A percentile compares a stretch with the other conserved stretches of the same genome.
phyloP scores from a whole-genome alignment of 2,888 invertebrate genomes.

The Rugalucina vietnamica region DNA sequence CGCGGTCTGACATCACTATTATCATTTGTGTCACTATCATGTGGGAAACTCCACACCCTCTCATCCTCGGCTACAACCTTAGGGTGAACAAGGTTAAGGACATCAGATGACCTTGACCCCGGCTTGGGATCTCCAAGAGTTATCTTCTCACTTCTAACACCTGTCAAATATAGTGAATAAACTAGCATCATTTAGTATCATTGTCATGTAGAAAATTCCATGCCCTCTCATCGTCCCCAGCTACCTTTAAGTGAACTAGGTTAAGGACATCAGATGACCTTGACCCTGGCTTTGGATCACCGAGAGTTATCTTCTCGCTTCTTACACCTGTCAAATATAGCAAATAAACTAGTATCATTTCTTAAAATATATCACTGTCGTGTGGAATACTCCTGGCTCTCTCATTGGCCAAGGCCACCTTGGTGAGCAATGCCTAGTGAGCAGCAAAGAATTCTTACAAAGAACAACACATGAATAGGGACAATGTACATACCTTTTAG shows the following conservation, averaged over 20 bases:
- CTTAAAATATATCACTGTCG: no score
- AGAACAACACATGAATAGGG: no score
- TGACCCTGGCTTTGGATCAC: background rate
- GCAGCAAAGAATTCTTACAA: no score
- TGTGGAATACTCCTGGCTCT: no score
- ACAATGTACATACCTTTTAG: no score
- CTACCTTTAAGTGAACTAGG: slow-evolving; percentile 10
- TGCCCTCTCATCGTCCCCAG: slow-evolving; percentile 48
- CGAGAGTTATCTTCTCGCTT: background rate
- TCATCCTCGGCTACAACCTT: slow-evolving; percentile 44
- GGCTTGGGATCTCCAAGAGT: background rate
- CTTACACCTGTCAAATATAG: background rate
- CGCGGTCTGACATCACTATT: background rate
- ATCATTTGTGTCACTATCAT: slow-evolving; percentile 44
- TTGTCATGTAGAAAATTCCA: slow-evolving; percentile 60
- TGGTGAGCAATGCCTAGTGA: no score
- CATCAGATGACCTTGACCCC: background rate
- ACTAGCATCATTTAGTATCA: no score
- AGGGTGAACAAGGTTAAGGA: slow-evolving; percentile 16
- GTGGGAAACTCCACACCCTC: slow-evolving; percentile 56
- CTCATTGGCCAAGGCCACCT: no score
- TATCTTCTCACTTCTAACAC: background rate
- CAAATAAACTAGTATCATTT: no score
- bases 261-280: slow-evolving; percentile 7
- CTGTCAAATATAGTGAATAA: background rate